Evolutionary conservation across 1,140 invertebrate species (phyloP).

Genomic region (Neotoxoptera formosana): DNA sequence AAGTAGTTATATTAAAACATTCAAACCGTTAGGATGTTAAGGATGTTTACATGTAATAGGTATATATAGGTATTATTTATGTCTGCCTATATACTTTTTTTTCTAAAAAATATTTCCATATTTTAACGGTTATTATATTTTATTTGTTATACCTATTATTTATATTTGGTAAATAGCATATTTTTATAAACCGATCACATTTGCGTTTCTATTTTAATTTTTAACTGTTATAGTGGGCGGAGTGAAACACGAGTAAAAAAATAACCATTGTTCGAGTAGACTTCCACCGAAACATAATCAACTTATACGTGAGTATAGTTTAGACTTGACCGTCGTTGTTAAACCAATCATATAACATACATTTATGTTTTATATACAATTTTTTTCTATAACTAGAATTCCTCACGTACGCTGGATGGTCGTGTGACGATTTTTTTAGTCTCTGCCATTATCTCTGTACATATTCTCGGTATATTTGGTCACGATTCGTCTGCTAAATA

Average conservation of each 20-base stretch:
- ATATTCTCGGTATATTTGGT: background rate
- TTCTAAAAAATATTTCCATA: background rate
- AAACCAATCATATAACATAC: background rate
- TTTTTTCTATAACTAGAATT: slow-evolving; percentile 36
- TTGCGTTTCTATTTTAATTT: background rate
- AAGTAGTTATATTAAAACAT: background rate
- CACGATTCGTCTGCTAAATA: background rate
- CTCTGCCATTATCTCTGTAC: background rate
- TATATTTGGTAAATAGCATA: background rate
- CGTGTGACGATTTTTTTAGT: slow-evolving; percentile 34
- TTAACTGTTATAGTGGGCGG: background rate
- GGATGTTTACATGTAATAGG: background rate
- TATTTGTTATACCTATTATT: background rate
- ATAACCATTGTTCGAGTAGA: background rate
- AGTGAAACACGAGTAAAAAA: background rate
- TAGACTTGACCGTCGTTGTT: background rate
- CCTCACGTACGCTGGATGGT: background rate
- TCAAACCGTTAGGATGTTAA: background rate
- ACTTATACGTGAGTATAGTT: background rate
- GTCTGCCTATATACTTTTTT: background rate
- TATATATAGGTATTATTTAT: background rate
- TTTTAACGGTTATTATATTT: background rate
- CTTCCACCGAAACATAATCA: background rate
- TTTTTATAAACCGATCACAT: background rate
- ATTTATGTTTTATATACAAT: background rate